Evolutionary conservation across 2,888 invertebrate species (phyloP).

Genomic region (Eulithis testata): DNA sequence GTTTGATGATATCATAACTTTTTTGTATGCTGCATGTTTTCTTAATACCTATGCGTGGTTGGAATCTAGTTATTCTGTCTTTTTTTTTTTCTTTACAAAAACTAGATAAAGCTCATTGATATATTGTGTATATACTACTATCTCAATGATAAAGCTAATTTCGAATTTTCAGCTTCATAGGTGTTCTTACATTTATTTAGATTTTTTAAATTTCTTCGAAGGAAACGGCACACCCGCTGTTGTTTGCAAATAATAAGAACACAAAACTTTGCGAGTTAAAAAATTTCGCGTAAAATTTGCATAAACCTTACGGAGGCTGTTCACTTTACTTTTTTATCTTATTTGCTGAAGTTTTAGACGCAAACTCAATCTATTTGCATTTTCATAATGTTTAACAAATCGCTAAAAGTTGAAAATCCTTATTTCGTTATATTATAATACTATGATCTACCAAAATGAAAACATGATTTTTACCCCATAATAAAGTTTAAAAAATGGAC

Average conservation of each 20-base stretch:
- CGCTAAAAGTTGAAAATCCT: constrained; percentile 14
- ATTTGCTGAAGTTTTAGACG: constrained; percentile 60
- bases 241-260: constrained; percentile 78
- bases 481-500: neutral
- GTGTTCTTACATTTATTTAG: neutral
- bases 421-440: neutral
- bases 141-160: no score
- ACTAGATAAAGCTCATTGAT: no score
- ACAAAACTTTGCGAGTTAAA: constrained; percentile 74
- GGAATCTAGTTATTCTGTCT: no score
- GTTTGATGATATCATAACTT: no score
- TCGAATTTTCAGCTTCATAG: no score
- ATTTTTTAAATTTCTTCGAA: constrained; percentile 59
- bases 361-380: constrained; percentile 66
- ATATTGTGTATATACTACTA: no score
- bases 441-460: neutral
- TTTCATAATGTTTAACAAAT: constrained; percentile 42
- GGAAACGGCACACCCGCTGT: constrained; percentile 52
- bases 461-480: neutral
- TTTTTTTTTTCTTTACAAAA: no score
- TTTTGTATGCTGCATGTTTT: no score
- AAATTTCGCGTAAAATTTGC: constrained; percentile 77
- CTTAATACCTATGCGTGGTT: no score
- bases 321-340: constrained; percentile 71
- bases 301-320: constrained; percentile 73